These are phyloP conservation scores for Drosophila picticornis DNA, from an alignment of 2,888 invertebrate genomes.

Conservation along the genomic window DNA sequence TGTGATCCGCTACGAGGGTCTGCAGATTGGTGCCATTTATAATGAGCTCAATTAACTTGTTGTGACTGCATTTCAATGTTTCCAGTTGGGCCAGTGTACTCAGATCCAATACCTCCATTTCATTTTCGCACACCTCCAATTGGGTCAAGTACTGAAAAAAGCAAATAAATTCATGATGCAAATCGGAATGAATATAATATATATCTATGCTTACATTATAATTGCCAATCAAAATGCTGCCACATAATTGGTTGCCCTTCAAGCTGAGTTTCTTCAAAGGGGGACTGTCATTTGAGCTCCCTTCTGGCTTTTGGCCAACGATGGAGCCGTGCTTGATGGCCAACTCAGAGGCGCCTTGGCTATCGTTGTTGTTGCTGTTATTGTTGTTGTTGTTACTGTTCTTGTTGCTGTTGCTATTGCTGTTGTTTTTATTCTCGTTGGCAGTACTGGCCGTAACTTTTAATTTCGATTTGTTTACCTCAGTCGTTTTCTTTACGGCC, in stretches of 20 bases:
- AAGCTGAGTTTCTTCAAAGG: constrained; percentile 91
- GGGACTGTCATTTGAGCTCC: constrained; percentile 70
- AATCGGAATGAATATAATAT: not conserved
- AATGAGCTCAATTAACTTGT: constrained; percentile 90
- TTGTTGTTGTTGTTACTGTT: constrained; percentile 13
- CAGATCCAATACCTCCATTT: constrained; percentile 92
- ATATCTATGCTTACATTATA: constrained; percentile 89
- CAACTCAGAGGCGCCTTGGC: constrained; percentile 38
- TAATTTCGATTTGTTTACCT: constrained; percentile 76
- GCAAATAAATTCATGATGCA: not conserved
- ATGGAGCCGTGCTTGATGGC: constrained; percentile 43
- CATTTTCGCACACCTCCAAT: constrained; percentile 93
- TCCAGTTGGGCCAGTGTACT: constrained; percentile 92
- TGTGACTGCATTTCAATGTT: constrained; percentile 91
- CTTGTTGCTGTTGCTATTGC: constrained; percentile 1
- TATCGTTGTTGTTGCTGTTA: constrained; percentile 6
- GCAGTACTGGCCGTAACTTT: constrained; percentile 71
- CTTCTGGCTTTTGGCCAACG: constrained; percentile 42
- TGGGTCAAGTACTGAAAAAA: constrained; percentile 91
- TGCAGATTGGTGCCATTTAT: constrained; percentile 91
- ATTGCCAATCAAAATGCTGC: constrained; percentile 93
- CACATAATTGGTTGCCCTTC: constrained; percentile 91
- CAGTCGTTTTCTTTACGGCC: constrained; percentile 74
- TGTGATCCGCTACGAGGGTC: constrained; percentile 92
- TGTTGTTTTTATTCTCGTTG: constrained; percentile 38